Evolutionary conservation across 2,797 vertebrate genomes (phyloP), one percentile per base, ranked within the genome.

Genomic region (Psittacula echo): DNA sequence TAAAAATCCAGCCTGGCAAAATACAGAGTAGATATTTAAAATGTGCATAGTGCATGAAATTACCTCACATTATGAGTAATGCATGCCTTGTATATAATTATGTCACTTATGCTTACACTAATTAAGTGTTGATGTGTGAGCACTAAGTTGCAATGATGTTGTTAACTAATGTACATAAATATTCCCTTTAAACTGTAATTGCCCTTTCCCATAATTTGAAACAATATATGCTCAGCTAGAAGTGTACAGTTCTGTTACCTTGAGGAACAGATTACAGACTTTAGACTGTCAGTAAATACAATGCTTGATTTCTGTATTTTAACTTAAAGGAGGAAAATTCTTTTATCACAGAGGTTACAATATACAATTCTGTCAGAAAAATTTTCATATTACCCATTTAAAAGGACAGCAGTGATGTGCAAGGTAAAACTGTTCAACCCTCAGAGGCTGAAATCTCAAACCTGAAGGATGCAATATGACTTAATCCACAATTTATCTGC

Each of bases 121-220:
- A 98, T 98, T 98, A 98, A 98, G 97, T 97, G 97, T 97, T 98
- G 98, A 98, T 98, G 96, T 98, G 97, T 97, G 97, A 98, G 97
- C 96, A 96, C 93, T 97, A 98, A 97, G 97, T 98, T 97, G 98
- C 97, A 98, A 97, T 97, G 97, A 98, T 98, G 98, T 98, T 95
- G 96, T 98, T 98, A 98, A 98, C 97, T 98, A 98, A 97, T 97
- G 97, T 98, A 98, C 97, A 98, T 98, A 98, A 98, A 98, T 98
- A 98, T 97, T 98, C 97, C 74, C 96, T 98, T 98, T 98, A 98
- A 97, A 98, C 94, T 97, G 96, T 98, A 98, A 98, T 98, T 98
- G 97, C 96, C 96, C 96, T 98, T 98, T 98, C 88, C 97, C 89
- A 93, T 95, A 94, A 97, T 50, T 93, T 97, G 93, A 94, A 97